Percentiles rank a stretch among this genome's conserved stretches.
Conservation (phyloP, 2,113 vertebrate genomes). For the Phaetusa simplex region DNA sequence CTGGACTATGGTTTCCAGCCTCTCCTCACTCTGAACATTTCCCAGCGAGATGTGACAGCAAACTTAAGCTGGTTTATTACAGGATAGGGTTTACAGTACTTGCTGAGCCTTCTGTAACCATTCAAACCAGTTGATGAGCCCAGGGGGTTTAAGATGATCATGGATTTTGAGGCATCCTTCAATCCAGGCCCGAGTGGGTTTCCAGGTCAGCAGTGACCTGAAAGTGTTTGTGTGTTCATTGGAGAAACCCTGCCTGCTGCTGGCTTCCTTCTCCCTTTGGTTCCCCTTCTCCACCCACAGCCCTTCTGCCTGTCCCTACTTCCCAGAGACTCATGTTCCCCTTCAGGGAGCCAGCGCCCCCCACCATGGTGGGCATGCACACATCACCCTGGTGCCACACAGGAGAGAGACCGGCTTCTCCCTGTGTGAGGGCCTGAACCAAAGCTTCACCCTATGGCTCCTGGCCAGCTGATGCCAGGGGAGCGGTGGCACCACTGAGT, state of each 20-base stretch:
- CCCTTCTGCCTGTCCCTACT: not conserved
- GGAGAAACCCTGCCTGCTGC: not conserved
- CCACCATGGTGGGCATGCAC: not conserved
- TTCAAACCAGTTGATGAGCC: not conserved
- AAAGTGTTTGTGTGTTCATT: not conserved
- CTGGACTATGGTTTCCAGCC: not conserved
- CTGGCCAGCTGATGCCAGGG: not conserved
- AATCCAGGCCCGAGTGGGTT: not conserved
- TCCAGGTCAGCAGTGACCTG: not conserved
- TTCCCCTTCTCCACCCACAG: not conserved
- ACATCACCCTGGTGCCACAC: no score
- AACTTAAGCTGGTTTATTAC: not conserved
- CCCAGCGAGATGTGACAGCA: not conserved
- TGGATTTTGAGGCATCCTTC: not conserved
- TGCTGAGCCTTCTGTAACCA: not conserved
- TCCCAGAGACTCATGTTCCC: not conserved
- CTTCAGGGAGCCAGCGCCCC: not conserved
- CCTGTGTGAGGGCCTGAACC: not conserved
- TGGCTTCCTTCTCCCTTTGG: not conserved
- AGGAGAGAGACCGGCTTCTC: not conserved
- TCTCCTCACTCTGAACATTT: not conserved
- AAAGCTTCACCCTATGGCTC: not conserved
- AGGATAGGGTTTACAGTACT: not conserved
- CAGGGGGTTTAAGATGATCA: not conserved
- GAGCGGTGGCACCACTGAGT: not conserved